Conservation (phyloP, 2,797 vertebrate species). For the Platyrinchus mystaceus region DNA sequence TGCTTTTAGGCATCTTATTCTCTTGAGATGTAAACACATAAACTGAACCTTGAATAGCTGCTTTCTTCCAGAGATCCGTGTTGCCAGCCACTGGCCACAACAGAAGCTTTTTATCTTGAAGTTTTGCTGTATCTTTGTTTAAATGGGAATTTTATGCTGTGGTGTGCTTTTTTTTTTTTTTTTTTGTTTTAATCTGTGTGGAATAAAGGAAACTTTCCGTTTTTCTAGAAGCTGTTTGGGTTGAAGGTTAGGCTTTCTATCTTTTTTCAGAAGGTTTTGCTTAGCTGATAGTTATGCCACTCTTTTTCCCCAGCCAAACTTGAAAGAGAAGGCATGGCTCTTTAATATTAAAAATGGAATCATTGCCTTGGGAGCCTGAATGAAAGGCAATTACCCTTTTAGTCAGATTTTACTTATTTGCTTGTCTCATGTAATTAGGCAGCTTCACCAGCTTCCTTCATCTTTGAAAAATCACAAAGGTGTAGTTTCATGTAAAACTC, state of each 20-base stretch:
- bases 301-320: neutral
- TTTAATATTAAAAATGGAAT: neutral
- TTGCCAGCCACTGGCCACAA: neutral
- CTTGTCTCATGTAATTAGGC: slow-evolving; percentile 17
- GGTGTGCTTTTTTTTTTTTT: neutral
- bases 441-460: neutral
- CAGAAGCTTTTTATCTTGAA: neutral
- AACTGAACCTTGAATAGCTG: neutral
- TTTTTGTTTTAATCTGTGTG: neutral
- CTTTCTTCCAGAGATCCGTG: neutral
- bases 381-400: slow-evolving; percentile 20
- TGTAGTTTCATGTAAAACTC: neutral
- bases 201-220: neutral
- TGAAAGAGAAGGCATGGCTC: neutral
- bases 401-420: slow-evolving; percentile 17
- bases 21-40: neutral
- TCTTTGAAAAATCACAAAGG: neutral
- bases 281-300: neutral
- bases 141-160: neutral
- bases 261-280: neutral
- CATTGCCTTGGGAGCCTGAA: neutral
- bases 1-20: neutral
- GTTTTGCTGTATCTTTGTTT: neutral
- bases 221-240: neutral
- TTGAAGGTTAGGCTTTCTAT: neutral